Evolutionary conservation across 2,888 invertebrate genomes (phyloP).

Genomic region (Biston betularia): DNA sequence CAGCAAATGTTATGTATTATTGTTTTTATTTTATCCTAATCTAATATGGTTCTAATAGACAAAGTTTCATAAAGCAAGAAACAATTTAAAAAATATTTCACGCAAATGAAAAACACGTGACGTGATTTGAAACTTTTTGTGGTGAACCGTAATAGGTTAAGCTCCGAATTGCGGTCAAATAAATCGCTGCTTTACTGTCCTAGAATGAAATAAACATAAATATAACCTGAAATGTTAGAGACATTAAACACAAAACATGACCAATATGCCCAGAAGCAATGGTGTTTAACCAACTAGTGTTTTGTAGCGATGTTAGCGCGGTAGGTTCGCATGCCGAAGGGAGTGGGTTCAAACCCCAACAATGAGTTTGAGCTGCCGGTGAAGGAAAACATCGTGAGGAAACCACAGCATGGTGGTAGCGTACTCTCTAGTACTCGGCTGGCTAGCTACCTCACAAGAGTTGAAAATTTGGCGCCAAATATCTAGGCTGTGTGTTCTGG

Average conservation of each 20-base stretch:
- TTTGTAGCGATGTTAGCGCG: no score
- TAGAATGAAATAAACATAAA: not conserved
- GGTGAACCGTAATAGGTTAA: constrained; percentile 7
- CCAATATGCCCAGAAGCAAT: no score
- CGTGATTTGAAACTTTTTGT: not conserved
- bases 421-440: no score
- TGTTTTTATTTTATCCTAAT: not conserved
- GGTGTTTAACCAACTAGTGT: no score
- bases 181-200: constrained; percentile 1
- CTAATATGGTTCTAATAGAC: not conserved
- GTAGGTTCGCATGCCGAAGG: no score
- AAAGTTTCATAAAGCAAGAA: not conserved
- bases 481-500: no score
- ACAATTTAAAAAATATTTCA: not conserved
- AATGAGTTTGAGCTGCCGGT: no score
- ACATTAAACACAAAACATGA: not conserved
- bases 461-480: no score
- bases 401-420: no score
- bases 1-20: not conserved
- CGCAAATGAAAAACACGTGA: not conserved
- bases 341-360: no score
- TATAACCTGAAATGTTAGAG: not conserved
- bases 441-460: no score
- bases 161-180: constrained; percentile 4
- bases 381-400: no score